Evolutionary conservation across 2,113 vertebrate species (phyloP).

Genomic region (Chelonoidis abingdonii): DNA sequence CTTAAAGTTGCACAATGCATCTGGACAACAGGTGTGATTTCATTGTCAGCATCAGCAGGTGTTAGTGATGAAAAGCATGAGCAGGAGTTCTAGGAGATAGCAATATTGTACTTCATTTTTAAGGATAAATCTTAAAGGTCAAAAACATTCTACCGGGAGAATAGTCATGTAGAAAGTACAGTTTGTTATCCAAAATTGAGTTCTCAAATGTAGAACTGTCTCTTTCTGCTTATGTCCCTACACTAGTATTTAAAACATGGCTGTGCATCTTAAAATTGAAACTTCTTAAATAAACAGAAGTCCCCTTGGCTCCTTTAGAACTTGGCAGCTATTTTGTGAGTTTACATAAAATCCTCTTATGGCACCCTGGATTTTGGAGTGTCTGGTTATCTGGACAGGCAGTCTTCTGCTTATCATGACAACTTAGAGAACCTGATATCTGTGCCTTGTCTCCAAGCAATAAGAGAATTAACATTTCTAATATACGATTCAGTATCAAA

Average conservation of each 20-base stretch:
- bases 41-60: background rate
- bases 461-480: conserved; percentile 48
- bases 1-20: background rate
- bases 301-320: background rate
- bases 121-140: background rate
- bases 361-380: conserved; percentile 56
- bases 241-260: conserved; percentile 34
- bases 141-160: background rate
- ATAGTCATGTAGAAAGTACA: conserved; percentile 9
- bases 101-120: background rate
- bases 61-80: background rate
- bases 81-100: background rate
- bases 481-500: conserved; percentile 37
- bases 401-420: conserved; percentile 40
- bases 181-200: background rate
- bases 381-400: conserved; percentile 59
- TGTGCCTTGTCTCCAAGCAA: conserved; percentile 55
- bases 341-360: conserved; percentile 62
- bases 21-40: background rate
- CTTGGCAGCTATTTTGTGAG: conserved; percentile 50
- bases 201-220: background rate
- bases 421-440: conserved; percentile 48
- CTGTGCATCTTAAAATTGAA: conserved; percentile 35
- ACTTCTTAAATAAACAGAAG: conserved; percentile 53
- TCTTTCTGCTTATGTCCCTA: conserved; percentile 1